Conservation (phyloP, 2,797 vertebrate species). For the Presbytis comata region DNA sequence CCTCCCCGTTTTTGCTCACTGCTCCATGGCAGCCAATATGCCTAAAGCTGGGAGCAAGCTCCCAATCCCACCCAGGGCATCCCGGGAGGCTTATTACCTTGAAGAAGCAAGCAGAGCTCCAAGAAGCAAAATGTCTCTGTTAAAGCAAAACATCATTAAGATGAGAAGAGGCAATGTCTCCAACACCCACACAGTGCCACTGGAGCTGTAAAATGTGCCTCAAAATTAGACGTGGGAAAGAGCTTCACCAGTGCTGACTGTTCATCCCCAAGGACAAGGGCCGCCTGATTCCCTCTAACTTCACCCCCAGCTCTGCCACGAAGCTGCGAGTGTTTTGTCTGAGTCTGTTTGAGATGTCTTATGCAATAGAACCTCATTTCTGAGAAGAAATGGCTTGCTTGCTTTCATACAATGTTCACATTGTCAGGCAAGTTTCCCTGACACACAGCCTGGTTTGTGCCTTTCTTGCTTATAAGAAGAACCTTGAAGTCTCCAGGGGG, state of each 20-base stretch:
- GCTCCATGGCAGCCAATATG: accelerated
- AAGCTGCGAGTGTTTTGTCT: constrained; percentile 48
- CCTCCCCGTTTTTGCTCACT: background rate
- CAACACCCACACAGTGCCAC: constrained; percentile 40
- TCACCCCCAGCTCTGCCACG: background rate
- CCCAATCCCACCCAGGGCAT: background rate
- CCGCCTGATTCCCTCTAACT: background rate
- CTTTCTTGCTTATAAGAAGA: constrained; percentile 48
- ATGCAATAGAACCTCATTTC: constrained; percentile 44
- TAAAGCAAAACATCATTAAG: constrained; percentile 67
- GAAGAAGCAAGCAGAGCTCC: background rate
- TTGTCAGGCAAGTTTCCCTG: constrained; percentile 13
- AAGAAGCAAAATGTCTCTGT: constrained; percentile 42
- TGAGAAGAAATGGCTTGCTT: background rate
- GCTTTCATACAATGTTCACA: background rate
- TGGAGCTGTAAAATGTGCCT: constrained; percentile 60
- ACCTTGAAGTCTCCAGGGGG: background rate
- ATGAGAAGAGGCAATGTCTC: constrained; percentile 49
- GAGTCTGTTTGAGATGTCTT: constrained; percentile 58
- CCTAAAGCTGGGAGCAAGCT: background rate
- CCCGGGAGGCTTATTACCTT: constrained; percentile 40
- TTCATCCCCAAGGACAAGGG: constrained; percentile 66
- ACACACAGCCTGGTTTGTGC: background rate
- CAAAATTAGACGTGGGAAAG: constrained; percentile 53
- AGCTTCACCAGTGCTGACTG: background rate